Evolutionary conservation across 2,113 vertebrate species (phyloP), one percentile per base, ranked within the genome.

Genomic region (Piprites chloris): DNA sequence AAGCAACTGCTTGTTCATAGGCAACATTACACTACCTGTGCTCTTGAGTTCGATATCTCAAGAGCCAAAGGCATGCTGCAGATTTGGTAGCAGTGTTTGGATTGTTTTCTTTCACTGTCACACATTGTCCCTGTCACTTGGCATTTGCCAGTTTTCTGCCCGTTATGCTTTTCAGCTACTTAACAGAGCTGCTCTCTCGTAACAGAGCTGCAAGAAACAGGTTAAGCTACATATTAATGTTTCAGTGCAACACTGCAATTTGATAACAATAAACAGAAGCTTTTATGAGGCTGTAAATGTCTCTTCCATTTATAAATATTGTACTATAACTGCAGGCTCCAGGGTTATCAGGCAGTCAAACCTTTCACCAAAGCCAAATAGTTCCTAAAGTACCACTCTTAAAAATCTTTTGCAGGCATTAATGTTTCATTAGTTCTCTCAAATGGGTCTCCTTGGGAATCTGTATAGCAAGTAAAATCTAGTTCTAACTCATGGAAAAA

Each of bases 291-390:
- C 92, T 92, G 88, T 96, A 97, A 97, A 96, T 89, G 95, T 94
- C 92, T 95, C 83, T 75, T 89, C 90, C 88, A 82, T 96, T 96
- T 96, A 97, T 97, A 97, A 96, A 96, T 96, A 97, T 96, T 95
- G 90, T 95, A 93, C 92, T 77, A 78, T 96, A 96, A 96, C 85
- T 93, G 83, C 96, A 93, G 65, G 83, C 95, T 97, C 92, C 85
- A 42, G 92, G 93, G 92, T 96, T 97, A 96, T 93, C 96, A 95
- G 56, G 77, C 90, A 97, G 88, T 89, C 92, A 96, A 96, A 94
- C 76, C 83, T 95, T 95, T 93, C 94, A 94, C 95, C 93, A 96
- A 95, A 97, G 85, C 93, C 96, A 96, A 95, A 97, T 96, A 94
- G 68, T 93, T 96, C 73, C 93, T 96, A 89, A 96, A 97, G 96